Evolutionary conservation across 2,888 invertebrate genomes (phyloP).

Genomic region (Harmothoe impar): DNA sequence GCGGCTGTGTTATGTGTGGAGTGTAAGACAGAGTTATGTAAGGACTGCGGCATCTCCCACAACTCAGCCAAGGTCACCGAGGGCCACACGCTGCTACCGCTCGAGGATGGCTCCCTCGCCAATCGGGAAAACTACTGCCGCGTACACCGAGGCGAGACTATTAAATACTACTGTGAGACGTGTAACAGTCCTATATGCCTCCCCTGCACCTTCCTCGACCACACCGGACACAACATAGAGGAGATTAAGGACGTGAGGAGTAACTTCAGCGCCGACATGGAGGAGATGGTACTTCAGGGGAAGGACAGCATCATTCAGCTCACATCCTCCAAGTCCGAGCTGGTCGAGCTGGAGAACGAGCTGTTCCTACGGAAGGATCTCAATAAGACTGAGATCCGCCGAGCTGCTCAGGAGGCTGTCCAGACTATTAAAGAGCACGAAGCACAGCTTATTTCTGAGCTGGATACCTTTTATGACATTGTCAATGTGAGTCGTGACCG

Average conservation of each 20-base stretch:
- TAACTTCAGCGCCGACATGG: constrained; percentile 68
- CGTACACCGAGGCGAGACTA: constrained; percentile 69
- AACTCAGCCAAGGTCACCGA: constrained; percentile 68
- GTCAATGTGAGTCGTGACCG: constrained; percentile 68
- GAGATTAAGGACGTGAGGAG: constrained; percentile 68
- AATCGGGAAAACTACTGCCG: constrained; percentile 69
- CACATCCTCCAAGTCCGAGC: constrained; percentile 64
- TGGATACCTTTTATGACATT: constrained; percentile 69
- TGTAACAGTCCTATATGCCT: constrained; percentile 71
- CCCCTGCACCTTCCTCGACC: constrained; percentile 71
- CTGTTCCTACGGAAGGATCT: constrained; percentile 69
- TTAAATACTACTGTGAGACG: constrained; percentile 71
- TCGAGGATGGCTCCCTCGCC: constrained; percentile 30
- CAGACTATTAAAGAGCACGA: constrained; percentile 65
- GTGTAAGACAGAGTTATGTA: constrained; percentile 69
- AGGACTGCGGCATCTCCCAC: constrained; percentile 66
- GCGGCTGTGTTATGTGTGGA: constrained; percentile 68
- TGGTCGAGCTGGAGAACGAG: constrained; percentile 70
- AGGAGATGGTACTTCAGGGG: constrained; percentile 67
- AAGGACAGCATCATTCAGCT: constrained; percentile 69
- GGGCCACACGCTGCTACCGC: constrained; percentile 69
- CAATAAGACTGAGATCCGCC: constrained; percentile 68
- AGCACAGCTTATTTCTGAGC: constrained; percentile 46
- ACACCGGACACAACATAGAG: constrained; percentile 69
- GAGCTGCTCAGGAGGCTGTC: constrained; percentile 64